Evolutionary conservation across 2,888 invertebrate species (phyloP).

Genomic region (Nemotelus nigrinus): DNA sequence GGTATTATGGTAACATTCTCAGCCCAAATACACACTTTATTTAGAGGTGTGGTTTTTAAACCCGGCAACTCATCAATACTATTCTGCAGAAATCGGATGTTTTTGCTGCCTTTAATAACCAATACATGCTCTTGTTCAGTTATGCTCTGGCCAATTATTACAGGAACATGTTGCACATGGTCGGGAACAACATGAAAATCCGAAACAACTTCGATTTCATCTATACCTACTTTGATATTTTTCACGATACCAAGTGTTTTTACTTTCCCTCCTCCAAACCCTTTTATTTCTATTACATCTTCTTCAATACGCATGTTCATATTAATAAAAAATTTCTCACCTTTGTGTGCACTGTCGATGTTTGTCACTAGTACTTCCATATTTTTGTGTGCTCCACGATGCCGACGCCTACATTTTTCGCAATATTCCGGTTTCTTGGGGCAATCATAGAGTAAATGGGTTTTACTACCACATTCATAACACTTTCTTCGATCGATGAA

Average conservation of each 20-base stretch:
- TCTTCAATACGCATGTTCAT: neutral
- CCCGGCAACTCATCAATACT: neutral
- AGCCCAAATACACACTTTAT: conserved; percentile 5
- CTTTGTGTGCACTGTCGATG: neutral
- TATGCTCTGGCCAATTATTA: neutral
- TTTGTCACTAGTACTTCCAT: neutral
- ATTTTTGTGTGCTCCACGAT: neutral
- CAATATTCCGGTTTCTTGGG: neutral
- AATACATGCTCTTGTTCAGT: neutral
- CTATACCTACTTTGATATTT: neutral
- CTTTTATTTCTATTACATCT: neutral
- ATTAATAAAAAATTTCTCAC: neutral
- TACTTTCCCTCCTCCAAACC: neutral
- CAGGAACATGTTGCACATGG: neutral
- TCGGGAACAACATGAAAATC: neutral
- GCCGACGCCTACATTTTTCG: neutral
- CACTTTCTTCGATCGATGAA: neutral
- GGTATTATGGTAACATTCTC: conserved; percentile 4
- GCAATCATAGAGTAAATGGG: neutral
- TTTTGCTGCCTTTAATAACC: neutral
- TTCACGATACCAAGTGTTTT: neutral
- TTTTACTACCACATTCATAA: conserved; percentile 16
- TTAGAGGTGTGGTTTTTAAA: neutral
- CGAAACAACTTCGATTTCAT: neutral
- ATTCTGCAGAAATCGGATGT: neutral